A percentile compares a stretch with the other conserved stretches of the same genome.
phyloP scores from a whole-genome alignment of 2,888 invertebrate genomes.

The Meta bourneti region DNA sequence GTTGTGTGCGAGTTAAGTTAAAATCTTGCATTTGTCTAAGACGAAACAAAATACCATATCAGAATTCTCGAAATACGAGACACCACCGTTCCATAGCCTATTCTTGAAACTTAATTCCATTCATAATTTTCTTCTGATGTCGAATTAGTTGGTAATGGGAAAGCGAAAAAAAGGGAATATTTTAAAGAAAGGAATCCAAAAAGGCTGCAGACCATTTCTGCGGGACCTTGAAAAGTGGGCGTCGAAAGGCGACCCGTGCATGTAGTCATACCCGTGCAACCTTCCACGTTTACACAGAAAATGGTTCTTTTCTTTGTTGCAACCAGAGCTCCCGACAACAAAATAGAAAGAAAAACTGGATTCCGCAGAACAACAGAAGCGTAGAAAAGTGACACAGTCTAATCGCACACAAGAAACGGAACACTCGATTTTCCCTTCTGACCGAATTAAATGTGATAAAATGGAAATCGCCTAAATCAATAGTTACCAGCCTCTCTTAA shows the following conservation, averaged over 20 bases:
- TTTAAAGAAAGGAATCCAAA: background rate
- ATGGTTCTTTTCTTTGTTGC: slow-evolving; percentile 17
- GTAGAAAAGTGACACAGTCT: slow-evolving; percentile 6
- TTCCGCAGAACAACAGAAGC: slow-evolving; percentile 43
- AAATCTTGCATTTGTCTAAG: too few species aligned
- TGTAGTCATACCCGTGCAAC: slow-evolving; percentile 11
- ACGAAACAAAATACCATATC: too few species aligned
- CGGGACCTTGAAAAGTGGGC: slow-evolving; percentile 62
- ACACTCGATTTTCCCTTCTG: background rate
- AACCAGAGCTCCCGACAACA: slow-evolving; percentile 25
- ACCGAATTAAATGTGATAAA: background rate
- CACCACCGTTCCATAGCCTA: too few species aligned
- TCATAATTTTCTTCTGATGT: too few species aligned
- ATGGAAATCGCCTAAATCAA: background rate
- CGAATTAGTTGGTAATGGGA: too few species aligned
- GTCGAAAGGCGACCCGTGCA: slow-evolving; percentile 20
- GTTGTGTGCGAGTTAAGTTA: too few species aligned
- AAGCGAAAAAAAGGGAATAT: too few species aligned
- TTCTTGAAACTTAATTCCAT: too few species aligned
- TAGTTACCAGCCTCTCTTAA: too few species aligned
- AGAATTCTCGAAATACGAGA: too few species aligned
- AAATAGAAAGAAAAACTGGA: slow-evolving; percentile 20
- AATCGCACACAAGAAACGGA: background rate
- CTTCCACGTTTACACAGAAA: slow-evolving; percentile 39
- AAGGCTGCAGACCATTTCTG: background rate